Conservation (phyloP, 2,888 invertebrate genomes). For the Aphodius granarius region DNA sequence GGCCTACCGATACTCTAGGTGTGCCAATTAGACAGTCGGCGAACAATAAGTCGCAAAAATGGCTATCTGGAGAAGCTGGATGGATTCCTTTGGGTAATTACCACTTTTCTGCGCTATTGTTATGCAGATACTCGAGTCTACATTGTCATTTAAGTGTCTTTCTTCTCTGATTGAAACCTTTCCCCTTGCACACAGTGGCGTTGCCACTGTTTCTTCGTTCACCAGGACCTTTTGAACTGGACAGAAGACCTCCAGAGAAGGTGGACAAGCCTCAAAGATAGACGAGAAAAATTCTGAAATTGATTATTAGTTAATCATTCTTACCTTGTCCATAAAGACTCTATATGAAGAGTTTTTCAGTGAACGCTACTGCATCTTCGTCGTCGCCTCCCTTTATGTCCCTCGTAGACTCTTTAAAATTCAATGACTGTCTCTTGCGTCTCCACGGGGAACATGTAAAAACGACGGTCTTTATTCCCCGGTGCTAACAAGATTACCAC, state of each 20-base stretch:
- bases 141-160: not conserved
- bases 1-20: not conserved
- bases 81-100: not conserved
- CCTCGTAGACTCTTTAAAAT: not conserved
- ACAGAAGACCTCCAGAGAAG: too few relatives aligned
- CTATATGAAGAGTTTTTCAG: not conserved
- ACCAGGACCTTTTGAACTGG: not conserved
- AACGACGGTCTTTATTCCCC: not conserved
- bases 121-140: not conserved
- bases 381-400: not conserved
- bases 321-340: not conserved
- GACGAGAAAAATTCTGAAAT: not conserved
- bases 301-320: not conserved
- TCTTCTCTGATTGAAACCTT: not conserved
- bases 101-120: not conserved
- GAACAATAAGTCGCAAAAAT: not conserved
- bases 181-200: not conserved
- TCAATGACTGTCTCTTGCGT: not conserved
- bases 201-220: not conserved
- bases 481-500: not conserved
- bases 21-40: not conserved
- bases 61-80: not conserved
- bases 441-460: not conserved
- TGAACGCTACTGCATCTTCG: not conserved
- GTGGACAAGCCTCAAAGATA: too few relatives aligned